Evolutionary conservation across 2,797 vertebrate genomes (phyloP).

Genomic region (Acomys russatus): DNA sequence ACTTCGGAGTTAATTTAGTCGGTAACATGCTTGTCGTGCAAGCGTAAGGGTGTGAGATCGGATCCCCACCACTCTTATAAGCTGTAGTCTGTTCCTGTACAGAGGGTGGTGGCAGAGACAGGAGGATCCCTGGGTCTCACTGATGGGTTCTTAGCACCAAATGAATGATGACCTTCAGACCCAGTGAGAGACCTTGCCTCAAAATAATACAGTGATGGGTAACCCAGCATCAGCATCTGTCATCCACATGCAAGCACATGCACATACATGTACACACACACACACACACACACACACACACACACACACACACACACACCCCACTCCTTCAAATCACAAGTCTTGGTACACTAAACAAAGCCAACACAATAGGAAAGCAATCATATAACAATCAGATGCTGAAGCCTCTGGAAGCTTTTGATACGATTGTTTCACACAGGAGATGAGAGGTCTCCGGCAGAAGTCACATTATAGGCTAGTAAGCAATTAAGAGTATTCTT

Average conservation of each 20-base stretch:
- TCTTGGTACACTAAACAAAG: not conserved
- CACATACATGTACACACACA: not conserved
- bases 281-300: not conserved
- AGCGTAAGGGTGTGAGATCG: not conserved
- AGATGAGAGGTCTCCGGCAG: not conserved
- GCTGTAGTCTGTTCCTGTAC: not conserved
- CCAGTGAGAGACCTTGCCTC: not conserved
- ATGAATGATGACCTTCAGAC: not conserved
- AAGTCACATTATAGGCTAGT: not conserved
- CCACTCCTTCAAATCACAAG: not conserved
- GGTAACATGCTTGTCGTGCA: not conserved
- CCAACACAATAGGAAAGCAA: not conserved
- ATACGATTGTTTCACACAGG: not conserved
- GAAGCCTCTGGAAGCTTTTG: not conserved
- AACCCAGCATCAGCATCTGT: not conserved
- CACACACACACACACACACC: not conserved
- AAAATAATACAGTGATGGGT: not conserved
- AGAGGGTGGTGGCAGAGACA: not conserved
- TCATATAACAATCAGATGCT: too few species aligned
- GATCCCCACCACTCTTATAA: not conserved
- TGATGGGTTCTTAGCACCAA: not conserved
- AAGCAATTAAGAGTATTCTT: not conserved
- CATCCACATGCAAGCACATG: not conserved
- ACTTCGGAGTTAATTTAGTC: not conserved
- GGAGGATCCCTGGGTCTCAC: not conserved